Base-by-base conservation (phyloP, 1,140 invertebrate species). In the Hormaphis cornu region DNA sequence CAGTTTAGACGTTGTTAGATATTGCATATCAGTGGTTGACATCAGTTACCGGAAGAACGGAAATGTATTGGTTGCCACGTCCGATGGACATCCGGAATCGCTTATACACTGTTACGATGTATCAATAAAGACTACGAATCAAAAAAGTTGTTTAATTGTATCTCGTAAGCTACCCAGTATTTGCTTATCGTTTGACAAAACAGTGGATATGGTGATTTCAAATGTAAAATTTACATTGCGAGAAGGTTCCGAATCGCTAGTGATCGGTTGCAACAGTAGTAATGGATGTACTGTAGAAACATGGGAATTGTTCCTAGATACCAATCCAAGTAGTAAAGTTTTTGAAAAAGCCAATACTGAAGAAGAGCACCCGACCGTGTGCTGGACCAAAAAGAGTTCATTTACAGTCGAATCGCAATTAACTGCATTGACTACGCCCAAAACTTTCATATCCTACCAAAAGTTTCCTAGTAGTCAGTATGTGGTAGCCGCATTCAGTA, bases 271-370 rank as follows among this genome's bases (percentile, higher is more conserved):
- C 44, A 86, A 82, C 71, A 82, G 82, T 59, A 82, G 81, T 8
- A 81, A 79, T 33, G 81, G 83, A 16, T 86, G 87, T 74, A 83
- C 86, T 50, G 81, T 95, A 16, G 89, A 94, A 76, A 82, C 94
- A 7, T 96, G 93, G 92, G 89, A 92, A 74, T 79, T 95, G 7
- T 81, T 86, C 7, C 89, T 93, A 74, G 86, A 91, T 50, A 69
- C 50, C 35, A 40, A 61, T 50, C 50, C 70, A 33, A 48, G 48
- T 22, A 66, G 50, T 20, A 66, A 66, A 33, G 61, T 66, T 16
- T 66, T 66, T 33, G 50, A 66, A 66, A 66, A 66, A 28, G 26
- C 50, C 12, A 66, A 50, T 16, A 66, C 61, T 50, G 61, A 66
- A 66, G n/a, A n/a, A n/a, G 61, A 66, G 2, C 61, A 66, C 50